These are phyloP conservation scores for Varanus salvator DNA, from an alignment of 2,113 vertebrate species.

Conservation along the genomic window DNA sequence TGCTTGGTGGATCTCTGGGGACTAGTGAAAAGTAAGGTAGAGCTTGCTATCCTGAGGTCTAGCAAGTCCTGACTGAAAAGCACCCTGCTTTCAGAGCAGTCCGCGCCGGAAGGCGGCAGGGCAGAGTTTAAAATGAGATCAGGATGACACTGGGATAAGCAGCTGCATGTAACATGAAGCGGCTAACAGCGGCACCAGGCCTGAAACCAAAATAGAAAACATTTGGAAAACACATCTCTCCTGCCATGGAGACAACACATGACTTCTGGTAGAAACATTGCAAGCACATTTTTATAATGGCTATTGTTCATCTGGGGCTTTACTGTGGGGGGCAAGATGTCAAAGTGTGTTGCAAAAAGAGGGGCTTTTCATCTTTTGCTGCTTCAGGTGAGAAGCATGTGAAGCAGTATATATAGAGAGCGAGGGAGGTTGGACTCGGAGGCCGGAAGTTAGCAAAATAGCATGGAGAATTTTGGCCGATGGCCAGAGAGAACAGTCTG, in stretches of 20 bases:
- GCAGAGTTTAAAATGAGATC: neutral
- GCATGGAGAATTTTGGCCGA: neutral
- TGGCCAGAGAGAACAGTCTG: neutral
- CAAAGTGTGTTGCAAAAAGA: neutral
- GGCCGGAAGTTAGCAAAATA: neutral
- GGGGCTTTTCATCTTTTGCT: neutral
- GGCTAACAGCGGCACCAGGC: fast-evolving
- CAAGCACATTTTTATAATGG: too few species aligned
- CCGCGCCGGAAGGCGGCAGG: constrained; percentile 1
- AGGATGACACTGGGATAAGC: neutral
- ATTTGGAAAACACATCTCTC: neutral
- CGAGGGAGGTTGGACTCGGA: neutral
- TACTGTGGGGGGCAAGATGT: too few species aligned
- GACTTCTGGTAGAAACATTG: neutral
- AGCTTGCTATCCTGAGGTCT: neutral
- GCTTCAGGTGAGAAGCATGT: neutral
- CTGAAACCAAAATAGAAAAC: neutral
- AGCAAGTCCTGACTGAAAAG: neutral
- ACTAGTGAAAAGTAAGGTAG: neutral
- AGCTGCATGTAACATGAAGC: neutral
- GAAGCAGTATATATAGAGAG: neutral
- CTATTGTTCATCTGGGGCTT: neutral
- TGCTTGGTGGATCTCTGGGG: neutral
- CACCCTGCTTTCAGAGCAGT: too few species aligned
- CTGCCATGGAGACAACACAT: neutral